phyloP scores from a whole-genome alignment of 64 coral and sea anemone species.

The Platygyra sinensis region DNA sequence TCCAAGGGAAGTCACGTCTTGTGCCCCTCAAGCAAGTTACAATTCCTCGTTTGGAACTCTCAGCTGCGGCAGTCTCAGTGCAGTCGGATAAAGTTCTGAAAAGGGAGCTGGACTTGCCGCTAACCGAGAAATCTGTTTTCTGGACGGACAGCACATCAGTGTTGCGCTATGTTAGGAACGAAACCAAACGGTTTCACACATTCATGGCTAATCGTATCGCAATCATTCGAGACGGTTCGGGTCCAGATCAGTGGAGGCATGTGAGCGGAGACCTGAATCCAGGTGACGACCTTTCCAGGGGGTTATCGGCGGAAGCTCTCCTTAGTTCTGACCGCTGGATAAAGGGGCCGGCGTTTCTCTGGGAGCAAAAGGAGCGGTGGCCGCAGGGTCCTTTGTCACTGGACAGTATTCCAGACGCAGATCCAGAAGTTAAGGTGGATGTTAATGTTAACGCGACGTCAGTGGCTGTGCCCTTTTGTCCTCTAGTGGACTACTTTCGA shows the following conservation, averaged over 20 bases:
- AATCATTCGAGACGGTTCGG: slow-evolving; percentile 8
- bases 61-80: no score
- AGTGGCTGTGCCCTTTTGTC: no score
- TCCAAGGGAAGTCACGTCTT: slow-evolving; percentile 37
- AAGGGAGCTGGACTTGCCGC: background rate
- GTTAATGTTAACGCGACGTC: no score
- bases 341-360: slow-evolving; percentile 38
- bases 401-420: background rate
- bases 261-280: slow-evolving; percentile 12
- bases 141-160: slow-evolving; percentile 52
- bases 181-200: slow-evolving; percentile 31
- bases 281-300: slow-evolving; percentile 38
- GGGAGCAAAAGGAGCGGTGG: background rate
- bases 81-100: slow-evolving; percentile 16
- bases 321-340: background rate
- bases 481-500: background rate
- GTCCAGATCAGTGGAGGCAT: slow-evolving; percentile 44
- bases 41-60: slow-evolving; percentile 46
- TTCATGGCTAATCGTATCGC: slow-evolving; percentile 33
- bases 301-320: slow-evolving; percentile 7
- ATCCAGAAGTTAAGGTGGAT: slow-evolving; percentile 3
- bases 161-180: slow-evolving; percentile 38
- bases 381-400: background rate
- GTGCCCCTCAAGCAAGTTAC: slow-evolving; percentile 29
- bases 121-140: background rate